Conservation (phyloP, 2,888 invertebrate genomes). For the Volucella zonaria region DNA sequence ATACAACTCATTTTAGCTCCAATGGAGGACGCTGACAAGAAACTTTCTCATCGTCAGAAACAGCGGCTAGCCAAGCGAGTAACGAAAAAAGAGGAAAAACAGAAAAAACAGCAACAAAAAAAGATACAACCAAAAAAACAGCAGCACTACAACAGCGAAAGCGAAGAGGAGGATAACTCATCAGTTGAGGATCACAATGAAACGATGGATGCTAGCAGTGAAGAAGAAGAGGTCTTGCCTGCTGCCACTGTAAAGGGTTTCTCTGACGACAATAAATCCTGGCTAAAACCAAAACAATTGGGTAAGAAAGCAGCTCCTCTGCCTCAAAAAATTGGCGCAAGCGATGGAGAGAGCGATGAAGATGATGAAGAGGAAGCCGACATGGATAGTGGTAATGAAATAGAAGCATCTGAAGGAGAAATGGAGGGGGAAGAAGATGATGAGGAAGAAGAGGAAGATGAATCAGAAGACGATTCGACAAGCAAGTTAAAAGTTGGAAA, state of each 20-base stretch:
- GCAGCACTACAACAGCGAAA: constrained; percentile 79
- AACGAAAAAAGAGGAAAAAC: constrained; percentile 83
- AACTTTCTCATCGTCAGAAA: constrained; percentile 88
- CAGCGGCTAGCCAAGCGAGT: constrained; percentile 86
- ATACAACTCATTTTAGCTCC: constrained; percentile 77
- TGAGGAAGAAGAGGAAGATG: constrained; percentile 75
- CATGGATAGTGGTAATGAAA: constrained; percentile 59
- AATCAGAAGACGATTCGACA: constrained; percentile 76
- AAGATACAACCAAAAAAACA: constrained; percentile 74
- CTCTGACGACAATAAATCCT: constrained; percentile 88
- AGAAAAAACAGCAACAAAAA: constrained; percentile 78
- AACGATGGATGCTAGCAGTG: constrained; percentile 77
- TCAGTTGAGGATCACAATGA: constrained; percentile 74
- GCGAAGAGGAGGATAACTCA: constrained; percentile 76
- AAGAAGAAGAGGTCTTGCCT: constrained; percentile 74
- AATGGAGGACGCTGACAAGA: constrained; percentile 82
- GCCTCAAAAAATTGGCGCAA: constrained; percentile 76
- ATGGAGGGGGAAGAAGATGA: constrained; percentile 74
- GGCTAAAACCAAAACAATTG: constrained; percentile 86
- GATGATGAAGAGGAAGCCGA: constrained; percentile 76
- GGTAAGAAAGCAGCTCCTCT: constrained; percentile 67
- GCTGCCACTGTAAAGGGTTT: constrained; percentile 83
- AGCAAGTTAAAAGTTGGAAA: constrained; percentile 79
- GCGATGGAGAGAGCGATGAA: constrained; percentile 80
- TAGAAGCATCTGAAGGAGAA: constrained; percentile 53